phyloP scores from a whole-genome alignment of 2,113 vertebrate species.

The Vidua chalybeata region DNA sequence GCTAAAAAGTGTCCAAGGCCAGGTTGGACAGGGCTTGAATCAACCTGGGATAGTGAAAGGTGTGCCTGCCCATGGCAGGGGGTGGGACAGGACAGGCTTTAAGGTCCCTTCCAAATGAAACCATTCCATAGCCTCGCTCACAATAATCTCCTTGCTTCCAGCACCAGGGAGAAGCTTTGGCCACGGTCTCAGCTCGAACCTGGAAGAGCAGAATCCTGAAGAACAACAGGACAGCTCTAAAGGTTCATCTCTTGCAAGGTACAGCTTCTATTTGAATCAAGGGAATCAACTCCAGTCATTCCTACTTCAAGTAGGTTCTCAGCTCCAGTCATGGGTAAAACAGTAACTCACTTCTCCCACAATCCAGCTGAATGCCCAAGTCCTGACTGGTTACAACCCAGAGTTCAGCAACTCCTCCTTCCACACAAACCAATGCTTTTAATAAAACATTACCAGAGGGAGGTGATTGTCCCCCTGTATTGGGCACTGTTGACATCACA shows the following conservation, averaged over 20 bases:
- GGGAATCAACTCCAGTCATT: rapidly evolving
- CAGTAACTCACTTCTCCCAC: not conserved
- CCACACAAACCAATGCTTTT: not conserved
- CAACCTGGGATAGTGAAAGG: not conserved
- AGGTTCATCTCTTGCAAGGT: not conserved
- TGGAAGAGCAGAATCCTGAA: not conserved
- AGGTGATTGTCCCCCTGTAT: not conserved
- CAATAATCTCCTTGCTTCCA: not conserved
- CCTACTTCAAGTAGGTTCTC: not conserved
- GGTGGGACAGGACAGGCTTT: rapidly evolving
- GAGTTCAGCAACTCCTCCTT: not conserved
- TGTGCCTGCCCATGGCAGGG: not conserved
- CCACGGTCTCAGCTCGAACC: rapidly evolving
- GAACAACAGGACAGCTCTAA: not conserved
- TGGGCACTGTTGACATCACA: not conserved
- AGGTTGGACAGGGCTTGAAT: not conserved
- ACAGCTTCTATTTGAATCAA: rapidly evolving
- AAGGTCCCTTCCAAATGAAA: rapidly evolving
- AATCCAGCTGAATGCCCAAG: rapidly evolving
- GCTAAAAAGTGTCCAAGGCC: not conserved
- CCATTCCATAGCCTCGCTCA: not conserved
- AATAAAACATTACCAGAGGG: not conserved
- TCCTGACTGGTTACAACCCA: not conserved
- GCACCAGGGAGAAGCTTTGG: not conserved
- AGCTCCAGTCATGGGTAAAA: rapidly evolving